These are phyloP conservation scores for Belonocnema kinseyi DNA, from an alignment of 1,140 invertebrate species.

Conservation along the genomic window DNA sequence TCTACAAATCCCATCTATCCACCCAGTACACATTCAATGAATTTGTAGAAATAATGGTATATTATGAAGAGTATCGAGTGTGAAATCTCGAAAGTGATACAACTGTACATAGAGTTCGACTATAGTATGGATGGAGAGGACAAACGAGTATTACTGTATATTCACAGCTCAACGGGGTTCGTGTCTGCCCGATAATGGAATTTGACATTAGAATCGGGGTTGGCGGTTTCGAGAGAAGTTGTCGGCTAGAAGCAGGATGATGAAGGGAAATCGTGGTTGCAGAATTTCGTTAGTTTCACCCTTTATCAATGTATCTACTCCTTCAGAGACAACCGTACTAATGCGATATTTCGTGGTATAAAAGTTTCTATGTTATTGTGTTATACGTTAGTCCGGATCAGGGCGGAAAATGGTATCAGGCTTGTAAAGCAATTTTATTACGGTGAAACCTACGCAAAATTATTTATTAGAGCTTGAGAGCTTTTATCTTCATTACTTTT, in stretches of 20 bases:
- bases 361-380: conserved; percentile 7
- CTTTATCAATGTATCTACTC: conserved; percentile 18
- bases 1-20: too few relatives aligned
- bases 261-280: conserved; percentile 24
- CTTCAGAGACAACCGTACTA: not conserved
- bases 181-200: conserved; percentile 26
- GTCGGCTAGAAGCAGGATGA: not conserved
- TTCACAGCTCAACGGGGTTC: not conserved
- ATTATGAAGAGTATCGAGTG: too few relatives aligned
- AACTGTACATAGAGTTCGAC: too few relatives aligned
- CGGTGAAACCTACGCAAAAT: too few relatives aligned
- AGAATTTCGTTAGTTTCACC: conserved; percentile 28
- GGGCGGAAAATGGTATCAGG: not conserved
- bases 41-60: too few relatives aligned
- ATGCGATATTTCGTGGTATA: conserved; percentile 6
- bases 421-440: not conserved
- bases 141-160: not conserved
- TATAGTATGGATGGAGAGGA: not conserved
- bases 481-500: too few relatives aligned
- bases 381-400: not conserved
- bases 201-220: conserved; percentile 27
- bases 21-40: too few relatives aligned
- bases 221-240: conserved; percentile 25
- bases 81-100: too few relatives aligned
- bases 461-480: too few relatives aligned